A percentile compares a stretch with the other conserved stretches of the same genome.
Conservation (phyloP, 2,888 invertebrate species). For the Drosophila kambysellisi region DNA sequence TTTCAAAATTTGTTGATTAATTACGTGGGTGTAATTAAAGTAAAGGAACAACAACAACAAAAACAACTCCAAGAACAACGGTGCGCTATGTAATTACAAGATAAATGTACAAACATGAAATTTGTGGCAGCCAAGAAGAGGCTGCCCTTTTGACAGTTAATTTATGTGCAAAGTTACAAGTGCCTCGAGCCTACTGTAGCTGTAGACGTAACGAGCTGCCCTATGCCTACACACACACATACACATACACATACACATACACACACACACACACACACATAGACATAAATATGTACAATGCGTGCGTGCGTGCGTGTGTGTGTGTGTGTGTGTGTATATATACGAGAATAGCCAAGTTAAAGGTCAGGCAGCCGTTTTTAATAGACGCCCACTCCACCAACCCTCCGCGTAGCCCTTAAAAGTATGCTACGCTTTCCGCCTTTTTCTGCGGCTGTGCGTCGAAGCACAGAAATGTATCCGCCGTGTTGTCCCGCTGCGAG, state of each 20-base stretch:
- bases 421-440: constrained; percentile 35
- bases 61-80: constrained; percentile 26
- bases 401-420: constrained; percentile 17
- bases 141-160: constrained; percentile 76
- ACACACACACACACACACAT: constrained; percentile 1
- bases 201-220: constrained; percentile 53
- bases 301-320: background rate
- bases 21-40: constrained; percentile 72
- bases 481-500: constrained; percentile 60
- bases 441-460: constrained; percentile 35
- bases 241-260: constrained; percentile 3
- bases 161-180: constrained; percentile 79
- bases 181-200: constrained; percentile 60
- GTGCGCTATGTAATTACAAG: constrained; percentile 70
- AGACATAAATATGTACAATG: constrained; percentile 4
- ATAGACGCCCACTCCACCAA: constrained; percentile 28
- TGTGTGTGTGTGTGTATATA: constrained; percentile 5
- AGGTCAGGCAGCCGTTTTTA: constrained; percentile 60
- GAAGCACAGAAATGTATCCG: constrained; percentile 52
- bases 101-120: constrained; percentile 64
- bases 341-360: constrained; percentile 47
- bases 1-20: constrained; percentile 65
- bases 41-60: constrained; percentile 21
- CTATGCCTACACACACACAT: constrained; percentile 13
- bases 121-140: constrained; percentile 40